Evolutionary conservation across 2,797 vertebrate genomes (phyloP).

Genomic region (Furcifer pardalis): DNA sequence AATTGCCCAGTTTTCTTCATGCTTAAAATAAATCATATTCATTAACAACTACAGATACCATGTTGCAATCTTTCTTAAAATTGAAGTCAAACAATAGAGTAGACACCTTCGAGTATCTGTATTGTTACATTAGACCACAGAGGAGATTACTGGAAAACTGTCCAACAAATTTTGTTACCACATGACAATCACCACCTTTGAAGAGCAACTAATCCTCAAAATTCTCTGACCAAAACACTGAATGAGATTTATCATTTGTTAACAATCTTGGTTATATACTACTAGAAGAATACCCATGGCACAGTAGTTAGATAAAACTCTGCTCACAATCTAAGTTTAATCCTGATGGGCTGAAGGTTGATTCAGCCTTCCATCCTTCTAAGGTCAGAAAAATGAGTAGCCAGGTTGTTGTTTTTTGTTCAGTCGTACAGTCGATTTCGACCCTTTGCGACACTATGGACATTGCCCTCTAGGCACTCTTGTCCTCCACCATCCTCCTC

Average conservation of each 20-base stretch:
- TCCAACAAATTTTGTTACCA: not conserved
- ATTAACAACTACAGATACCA: not conserved
- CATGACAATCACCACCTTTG: not conserved
- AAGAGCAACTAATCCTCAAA: slow-evolving; percentile 8
- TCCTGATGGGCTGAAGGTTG: too few relatives aligned
- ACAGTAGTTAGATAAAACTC: too few relatives aligned
- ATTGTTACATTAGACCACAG: not conserved
- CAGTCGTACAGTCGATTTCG: too few relatives aligned
- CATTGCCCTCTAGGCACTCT: too few relatives aligned
- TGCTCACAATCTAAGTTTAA: too few relatives aligned
- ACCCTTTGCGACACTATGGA: too few relatives aligned
- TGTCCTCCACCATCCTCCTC: too few relatives aligned
- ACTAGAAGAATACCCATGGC: too few relatives aligned
- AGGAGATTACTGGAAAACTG: slow-evolving; percentile 11
- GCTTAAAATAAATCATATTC: not conserved
- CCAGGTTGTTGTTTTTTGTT: too few relatives aligned
- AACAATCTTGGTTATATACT: not conserved
- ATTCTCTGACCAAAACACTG: not conserved
- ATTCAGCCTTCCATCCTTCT: too few relatives aligned
- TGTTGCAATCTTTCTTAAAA: not conserved
- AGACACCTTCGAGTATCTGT: slow-evolving; percentile 25
- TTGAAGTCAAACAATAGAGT: slow-evolving; percentile 5
- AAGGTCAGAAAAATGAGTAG: too few relatives aligned
- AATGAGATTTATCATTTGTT: not conserved
- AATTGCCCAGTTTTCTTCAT: slow-evolving; percentile 16